Conservation (phyloP, 1,140 invertebrate species). For the Eumaeus atala region DNA sequence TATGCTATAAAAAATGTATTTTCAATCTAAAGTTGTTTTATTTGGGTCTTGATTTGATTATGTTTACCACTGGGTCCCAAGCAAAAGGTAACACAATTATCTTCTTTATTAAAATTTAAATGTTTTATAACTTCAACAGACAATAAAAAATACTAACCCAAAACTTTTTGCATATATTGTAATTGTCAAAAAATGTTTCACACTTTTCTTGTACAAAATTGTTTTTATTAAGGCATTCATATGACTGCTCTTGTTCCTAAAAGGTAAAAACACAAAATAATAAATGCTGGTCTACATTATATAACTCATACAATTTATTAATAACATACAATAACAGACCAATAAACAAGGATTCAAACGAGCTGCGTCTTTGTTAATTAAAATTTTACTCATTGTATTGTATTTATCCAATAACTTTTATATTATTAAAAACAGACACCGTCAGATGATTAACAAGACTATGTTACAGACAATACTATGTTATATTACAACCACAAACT, state of each 20-base stretch:
- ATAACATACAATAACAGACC: conserved; percentile 26
- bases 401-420: too few relatives aligned
- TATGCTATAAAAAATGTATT: too few relatives aligned
- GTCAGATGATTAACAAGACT: too few relatives aligned
- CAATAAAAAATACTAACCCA: conserved; percentile 66
- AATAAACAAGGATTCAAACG: conserved; percentile 58
- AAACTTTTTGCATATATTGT: conserved; percentile 78
- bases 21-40: too few relatives aligned
- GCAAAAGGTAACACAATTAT: too few relatives aligned
- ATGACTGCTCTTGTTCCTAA: conserved; percentile 77
- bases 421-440: neutral
- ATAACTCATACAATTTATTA: neutral
- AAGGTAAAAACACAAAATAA: conserved; percentile 24
- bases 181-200: conserved; percentile 77
- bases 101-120: too few relatives aligned
- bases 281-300: conserved; percentile 20
- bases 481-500: too few relatives aligned
- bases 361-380: conserved; percentile 46
- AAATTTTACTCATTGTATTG: neutral
- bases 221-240: conserved; percentile 76
- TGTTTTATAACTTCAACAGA: too few relatives aligned
- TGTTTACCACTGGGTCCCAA: too few relatives aligned
- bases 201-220: conserved; percentile 77
- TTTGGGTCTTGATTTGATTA: too few relatives aligned
- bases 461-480: too few relatives aligned